phyloP scores from a whole-genome alignment of 2,797 vertebrate genomes.

The Emydoidea blandingii region DNA sequence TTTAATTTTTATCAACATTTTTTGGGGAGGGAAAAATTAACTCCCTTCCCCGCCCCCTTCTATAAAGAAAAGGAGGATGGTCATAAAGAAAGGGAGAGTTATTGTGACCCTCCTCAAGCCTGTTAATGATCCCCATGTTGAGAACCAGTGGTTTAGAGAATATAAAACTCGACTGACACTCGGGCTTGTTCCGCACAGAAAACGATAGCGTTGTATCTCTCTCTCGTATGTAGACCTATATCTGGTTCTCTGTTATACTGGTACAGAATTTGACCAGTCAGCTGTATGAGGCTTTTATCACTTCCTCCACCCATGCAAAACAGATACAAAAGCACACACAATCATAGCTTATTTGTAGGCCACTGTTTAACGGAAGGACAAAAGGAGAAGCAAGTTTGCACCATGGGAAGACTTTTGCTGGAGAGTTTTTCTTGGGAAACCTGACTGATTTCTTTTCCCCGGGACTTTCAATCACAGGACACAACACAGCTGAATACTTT shows the following conservation, averaged over 20 bases:
- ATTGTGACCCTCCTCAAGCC: background rate
- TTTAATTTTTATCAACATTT: background rate
- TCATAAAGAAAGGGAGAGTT: background rate
- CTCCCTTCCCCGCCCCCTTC: background rate
- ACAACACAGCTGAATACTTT: conserved; percentile 63
- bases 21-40: background rate
- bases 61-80: background rate
- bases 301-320: conserved; percentile 27
- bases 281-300: conserved; percentile 49
- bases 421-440: conserved; percentile 65
- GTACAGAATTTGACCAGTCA: conserved; percentile 34
- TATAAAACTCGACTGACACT: background rate
- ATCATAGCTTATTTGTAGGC: conserved; percentile 47
- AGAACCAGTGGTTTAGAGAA: background rate
- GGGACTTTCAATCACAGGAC: conserved; percentile 69
- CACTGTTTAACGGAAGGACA: conserved; percentile 31
- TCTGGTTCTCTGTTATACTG: background rate
- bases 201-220: background rate
- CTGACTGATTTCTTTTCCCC: conserved; percentile 63
- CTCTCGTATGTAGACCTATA: background rate
- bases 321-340: background rate
- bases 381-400: conserved; percentile 47
- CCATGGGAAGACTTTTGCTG: conserved; percentile 55
- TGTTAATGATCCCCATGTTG: background rate
- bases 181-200: background rate